These are phyloP conservation scores for Ricordea florida DNA, from an alignment of 92 coral and sea anemone species.

Conservation along the genomic window DNA sequence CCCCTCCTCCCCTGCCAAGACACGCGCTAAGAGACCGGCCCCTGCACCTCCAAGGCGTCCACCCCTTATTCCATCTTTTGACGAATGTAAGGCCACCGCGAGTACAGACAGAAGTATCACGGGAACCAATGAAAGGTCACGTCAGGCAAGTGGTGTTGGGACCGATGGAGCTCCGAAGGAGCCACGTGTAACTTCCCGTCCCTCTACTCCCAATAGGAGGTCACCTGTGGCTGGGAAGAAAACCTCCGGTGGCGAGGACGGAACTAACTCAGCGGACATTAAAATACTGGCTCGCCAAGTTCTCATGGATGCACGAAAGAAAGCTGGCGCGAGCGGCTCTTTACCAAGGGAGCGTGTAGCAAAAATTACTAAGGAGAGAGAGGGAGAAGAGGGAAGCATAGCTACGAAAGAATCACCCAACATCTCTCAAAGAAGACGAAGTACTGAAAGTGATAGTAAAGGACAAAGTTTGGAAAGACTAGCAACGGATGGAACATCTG, in stretches of 20 bases:
- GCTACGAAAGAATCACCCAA: neutral
- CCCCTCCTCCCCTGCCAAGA: constrained; percentile 36
- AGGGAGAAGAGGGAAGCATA: constrained; percentile 9
- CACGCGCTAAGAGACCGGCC: constrained; percentile 25
- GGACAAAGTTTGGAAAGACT: no score
- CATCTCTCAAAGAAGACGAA: neutral
- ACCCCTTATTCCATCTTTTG: constrained; percentile 75
- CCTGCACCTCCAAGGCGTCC: constrained; percentile 60
- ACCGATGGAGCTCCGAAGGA: neutral
- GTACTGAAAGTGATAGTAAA: no score
- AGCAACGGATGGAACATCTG: no score
- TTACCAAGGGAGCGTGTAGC: constrained; percentile 83
- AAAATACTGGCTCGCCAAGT: constrained; percentile 87
- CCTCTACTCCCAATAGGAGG: constrained; percentile 19
- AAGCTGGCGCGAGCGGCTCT: constrained; percentile 87
- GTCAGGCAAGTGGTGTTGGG: neutral
- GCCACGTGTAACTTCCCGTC: constrained; percentile 11
- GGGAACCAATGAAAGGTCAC: constrained; percentile 3
- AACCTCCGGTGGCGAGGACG: constrained; percentile 4
- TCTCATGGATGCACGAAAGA: constrained; percentile 92
- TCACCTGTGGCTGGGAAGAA: constrained; percentile 1
- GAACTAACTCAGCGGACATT: constrained; percentile 61
- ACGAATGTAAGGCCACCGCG: constrained; percentile 72
- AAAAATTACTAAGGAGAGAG: constrained; percentile 30
- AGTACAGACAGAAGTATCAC: neutral